Evolutionary conservation across 2,113 vertebrate genomes (phyloP).

Genomic region (Callocephalon fimbriatum): DNA sequence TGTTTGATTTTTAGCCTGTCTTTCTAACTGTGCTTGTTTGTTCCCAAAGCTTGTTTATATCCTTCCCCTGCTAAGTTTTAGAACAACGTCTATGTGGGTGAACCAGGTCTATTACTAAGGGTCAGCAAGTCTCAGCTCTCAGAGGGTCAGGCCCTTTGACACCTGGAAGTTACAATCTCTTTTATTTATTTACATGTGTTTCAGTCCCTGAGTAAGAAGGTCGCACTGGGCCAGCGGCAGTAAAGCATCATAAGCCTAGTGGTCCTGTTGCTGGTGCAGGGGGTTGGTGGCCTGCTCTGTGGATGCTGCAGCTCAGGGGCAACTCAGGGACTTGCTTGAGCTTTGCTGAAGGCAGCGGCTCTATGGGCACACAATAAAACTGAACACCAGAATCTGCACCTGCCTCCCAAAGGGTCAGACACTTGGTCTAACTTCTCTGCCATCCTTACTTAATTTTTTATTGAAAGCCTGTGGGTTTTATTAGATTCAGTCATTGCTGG

Average conservation of each 20-base stretch:
- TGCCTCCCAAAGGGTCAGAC: background rate
- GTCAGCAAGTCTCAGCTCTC: background rate
- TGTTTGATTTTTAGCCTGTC: background rate
- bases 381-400: background rate
- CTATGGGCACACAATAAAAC: accelerated
- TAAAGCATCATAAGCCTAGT: background rate
- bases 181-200: background rate
- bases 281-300: accelerated
- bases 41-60: background rate
- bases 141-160: background rate
- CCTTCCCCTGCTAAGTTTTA: background rate
- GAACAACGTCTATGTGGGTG: accelerated
- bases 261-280: accelerated
- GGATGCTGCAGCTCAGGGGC: background rate
- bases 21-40: background rate
- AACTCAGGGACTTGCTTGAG: background rate
- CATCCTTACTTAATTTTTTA: background rate
- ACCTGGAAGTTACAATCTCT: background rate
- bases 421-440: background rate
- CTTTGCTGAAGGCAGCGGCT: background rate
- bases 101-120: background rate
- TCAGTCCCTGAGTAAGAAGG: background rate
- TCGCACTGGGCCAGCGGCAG: accelerated
- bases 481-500: background rate
- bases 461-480: accelerated